These are phyloP conservation scores for Aradophagus sp. DNA, from an alignment of 1,140 invertebrate genomes.

Conservation along the genomic window DNA sequence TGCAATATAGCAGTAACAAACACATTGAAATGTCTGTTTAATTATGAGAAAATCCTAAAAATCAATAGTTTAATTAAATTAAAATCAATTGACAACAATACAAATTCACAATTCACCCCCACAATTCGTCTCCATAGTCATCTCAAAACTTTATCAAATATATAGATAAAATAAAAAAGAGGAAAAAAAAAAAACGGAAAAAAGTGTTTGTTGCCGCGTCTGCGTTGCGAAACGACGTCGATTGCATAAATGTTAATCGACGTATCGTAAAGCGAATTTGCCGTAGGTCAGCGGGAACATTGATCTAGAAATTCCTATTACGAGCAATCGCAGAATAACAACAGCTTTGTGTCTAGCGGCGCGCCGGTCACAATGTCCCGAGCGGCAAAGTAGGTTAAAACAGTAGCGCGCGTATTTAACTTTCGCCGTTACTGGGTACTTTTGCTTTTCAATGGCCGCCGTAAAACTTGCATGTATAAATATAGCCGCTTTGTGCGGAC, in stretches of 20 bases:
- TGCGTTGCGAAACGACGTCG: slow-evolving; percentile 3
- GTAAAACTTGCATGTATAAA: slow-evolving; percentile 33
- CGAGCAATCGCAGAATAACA: slow-evolving; percentile 46
- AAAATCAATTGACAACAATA: too few relatives aligned
- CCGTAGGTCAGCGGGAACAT: slow-evolving; percentile 49
- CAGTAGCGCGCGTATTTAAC: slow-evolving; percentile 47
- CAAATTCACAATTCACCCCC: too few relatives aligned
- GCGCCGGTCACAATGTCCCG: slow-evolving; percentile 42
- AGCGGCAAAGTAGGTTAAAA: slow-evolving; percentile 52
- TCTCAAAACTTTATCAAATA: too few relatives aligned
- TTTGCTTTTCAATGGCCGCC: slow-evolving; percentile 53
- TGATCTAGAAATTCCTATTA: slow-evolving; percentile 54
- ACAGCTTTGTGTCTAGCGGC: slow-evolving; percentile 49
- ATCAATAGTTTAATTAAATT: too few relatives aligned
- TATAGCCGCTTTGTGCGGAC: slow-evolving; percentile 5
- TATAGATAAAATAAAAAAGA: too few relatives aligned
- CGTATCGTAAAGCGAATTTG: slow-evolving; percentile 25
- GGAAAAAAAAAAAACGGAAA: too few relatives aligned
- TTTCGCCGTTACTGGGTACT: slow-evolving; percentile 52
- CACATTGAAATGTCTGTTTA: too few relatives aligned
- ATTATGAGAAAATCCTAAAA: too few relatives aligned
- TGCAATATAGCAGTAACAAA: too few relatives aligned
- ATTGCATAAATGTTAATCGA: slow-evolving; percentile 33
- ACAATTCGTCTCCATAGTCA: too few relatives aligned
- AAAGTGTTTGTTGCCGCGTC: too few relatives aligned